Conservation (phyloP, 2,797 vertebrate genomes). For the Pangasius larnaudii region DNA sequence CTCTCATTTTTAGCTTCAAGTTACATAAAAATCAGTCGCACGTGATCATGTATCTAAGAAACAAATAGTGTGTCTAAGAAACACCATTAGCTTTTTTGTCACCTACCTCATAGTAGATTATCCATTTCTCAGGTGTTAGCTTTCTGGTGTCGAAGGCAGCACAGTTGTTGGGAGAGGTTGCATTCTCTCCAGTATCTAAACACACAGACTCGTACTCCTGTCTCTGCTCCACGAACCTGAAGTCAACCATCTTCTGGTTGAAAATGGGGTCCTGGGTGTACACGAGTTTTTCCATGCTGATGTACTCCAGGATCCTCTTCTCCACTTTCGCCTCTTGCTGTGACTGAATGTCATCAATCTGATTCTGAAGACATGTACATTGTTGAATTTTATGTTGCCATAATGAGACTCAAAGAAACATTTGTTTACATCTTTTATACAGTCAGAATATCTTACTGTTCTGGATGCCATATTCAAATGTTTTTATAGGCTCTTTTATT, state of each 20-base stretch:
- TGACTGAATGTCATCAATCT: conserved; percentile 57
- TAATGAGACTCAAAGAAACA: not conserved
- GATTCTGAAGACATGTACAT: conserved; percentile 32
- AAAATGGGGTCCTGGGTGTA: conserved; percentile 59
- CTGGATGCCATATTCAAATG: not conserved
- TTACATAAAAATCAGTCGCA: no score
- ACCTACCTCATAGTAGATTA: conserved; percentile 57
- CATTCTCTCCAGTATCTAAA: conserved; percentile 52
- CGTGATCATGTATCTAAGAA: not conserved
- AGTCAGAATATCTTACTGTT: not conserved
- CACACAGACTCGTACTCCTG: conserved; percentile 43
- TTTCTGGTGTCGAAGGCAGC: conserved; percentile 51
- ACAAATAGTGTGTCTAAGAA: not conserved
- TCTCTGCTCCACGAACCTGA: conserved; percentile 48
- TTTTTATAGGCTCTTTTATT: not conserved
- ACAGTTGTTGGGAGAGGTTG: conserved; percentile 49
- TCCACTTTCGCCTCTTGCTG: conserved; percentile 54
- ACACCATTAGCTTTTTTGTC: not conserved
- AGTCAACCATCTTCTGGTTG: conserved; percentile 47
- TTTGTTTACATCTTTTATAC: not conserved
- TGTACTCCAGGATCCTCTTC: conserved; percentile 53
- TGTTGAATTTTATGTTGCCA: not conserved
- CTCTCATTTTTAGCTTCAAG: not conserved
- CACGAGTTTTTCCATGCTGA: conserved; percentile 58
- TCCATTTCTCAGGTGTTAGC: conserved; percentile 53